These are phyloP conservation scores for Drosophila grimshawi DNA, from an alignment of 1,140 invertebrate species.

Conservation along the genomic window DNA sequence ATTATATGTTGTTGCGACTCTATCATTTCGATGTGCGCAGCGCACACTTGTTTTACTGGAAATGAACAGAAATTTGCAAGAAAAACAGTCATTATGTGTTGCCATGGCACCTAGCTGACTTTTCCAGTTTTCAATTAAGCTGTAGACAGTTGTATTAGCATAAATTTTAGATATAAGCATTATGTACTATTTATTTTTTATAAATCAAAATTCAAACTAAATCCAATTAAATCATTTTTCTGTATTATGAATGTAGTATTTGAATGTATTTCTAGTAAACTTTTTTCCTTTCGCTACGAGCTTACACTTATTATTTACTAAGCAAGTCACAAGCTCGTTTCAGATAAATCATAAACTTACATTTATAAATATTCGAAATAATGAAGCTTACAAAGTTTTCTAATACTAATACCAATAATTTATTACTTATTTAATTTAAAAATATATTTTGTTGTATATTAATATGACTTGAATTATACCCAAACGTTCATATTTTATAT, in stretches of 20 bases:
- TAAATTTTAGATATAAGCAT: constrained; percentile 22
- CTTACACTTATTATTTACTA: no score
- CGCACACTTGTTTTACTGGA: constrained; percentile 79
- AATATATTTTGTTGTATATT: not conserved
- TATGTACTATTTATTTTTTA: constrained; percentile 32
- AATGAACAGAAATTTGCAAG: constrained; percentile 21
- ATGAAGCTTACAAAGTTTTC: no score
- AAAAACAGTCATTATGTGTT: not conserved
- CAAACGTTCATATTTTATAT: no score
- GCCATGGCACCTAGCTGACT: not conserved
- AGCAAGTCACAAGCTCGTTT: no score
- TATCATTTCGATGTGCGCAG: constrained; percentile 79
- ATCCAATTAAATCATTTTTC: not conserved
- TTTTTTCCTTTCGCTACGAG: no score
- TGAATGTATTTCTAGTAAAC: no score
- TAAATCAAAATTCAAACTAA: constrained; percentile 13
- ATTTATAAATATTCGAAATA: no score
- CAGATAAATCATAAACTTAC: no score
- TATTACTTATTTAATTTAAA: no score
- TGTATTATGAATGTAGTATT: no score
- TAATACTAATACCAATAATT: no score
- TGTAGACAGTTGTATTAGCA: constrained; percentile 7
- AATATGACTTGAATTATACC: no score
- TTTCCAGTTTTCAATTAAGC: not conserved
- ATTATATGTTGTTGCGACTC: constrained; percentile 75